These are phyloP conservation scores for Ia io DNA, from an alignment of 2,113 vertebrate genomes.

Conservation along the genomic window DNA sequence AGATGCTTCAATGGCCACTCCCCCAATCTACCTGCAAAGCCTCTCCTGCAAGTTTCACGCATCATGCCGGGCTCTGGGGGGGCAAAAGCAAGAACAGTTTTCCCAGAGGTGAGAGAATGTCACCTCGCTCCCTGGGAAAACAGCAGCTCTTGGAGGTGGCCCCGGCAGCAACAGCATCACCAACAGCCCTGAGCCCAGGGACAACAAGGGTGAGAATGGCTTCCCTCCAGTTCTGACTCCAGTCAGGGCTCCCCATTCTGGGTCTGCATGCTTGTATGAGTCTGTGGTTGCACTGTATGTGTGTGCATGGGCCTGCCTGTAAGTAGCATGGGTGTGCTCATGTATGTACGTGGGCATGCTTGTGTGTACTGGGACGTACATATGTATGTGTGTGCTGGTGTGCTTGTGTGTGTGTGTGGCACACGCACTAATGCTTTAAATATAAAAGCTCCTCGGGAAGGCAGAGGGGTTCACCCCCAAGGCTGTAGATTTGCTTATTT, in stretches of 20 bases:
- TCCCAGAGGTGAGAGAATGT: neutral
- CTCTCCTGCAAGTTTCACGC: neutral
- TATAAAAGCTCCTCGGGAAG: neutral
- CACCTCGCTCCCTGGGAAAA: neutral
- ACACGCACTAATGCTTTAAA: neutral
- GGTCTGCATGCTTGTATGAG: neutral
- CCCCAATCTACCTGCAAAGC: neutral
- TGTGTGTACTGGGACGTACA: neutral
- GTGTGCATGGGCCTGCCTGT: neutral
- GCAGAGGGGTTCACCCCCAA: neutral
- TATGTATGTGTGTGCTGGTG: neutral
- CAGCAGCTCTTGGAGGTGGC: neutral
- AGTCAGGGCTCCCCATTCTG: neutral
- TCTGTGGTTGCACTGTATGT: too few species aligned
- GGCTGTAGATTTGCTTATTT: neutral
- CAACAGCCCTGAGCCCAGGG: too few species aligned
- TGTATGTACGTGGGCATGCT: too few species aligned
- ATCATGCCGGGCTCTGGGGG: neutral
- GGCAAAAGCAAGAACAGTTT: neutral
- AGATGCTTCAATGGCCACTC: neutral
- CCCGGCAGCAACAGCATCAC: neutral
- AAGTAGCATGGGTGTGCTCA: neutral
- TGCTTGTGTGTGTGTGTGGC: neutral
- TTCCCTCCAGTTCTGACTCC: neutral
- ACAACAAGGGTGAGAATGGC: neutral